Evolutionary conservation across 2,888 invertebrate species (phyloP).

Genomic region (Listrodromus nycthemerus): DNA sequence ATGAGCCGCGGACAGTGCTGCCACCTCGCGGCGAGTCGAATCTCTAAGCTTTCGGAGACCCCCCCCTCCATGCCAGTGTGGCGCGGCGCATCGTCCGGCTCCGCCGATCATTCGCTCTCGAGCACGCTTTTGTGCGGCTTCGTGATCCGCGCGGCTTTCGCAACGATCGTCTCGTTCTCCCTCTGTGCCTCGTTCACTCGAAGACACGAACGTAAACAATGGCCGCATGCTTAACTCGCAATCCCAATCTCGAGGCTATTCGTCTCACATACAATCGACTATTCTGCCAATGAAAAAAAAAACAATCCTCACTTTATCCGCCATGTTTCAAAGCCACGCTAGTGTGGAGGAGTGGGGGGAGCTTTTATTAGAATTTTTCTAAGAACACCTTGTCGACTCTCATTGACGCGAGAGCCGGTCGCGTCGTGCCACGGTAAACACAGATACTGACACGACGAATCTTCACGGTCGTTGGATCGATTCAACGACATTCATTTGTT

Average conservation of each 20-base stretch:
- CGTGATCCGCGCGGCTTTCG: not conserved
- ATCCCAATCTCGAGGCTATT: not conserved
- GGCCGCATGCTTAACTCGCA: not conserved
- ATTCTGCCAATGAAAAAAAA: too few species aligned
- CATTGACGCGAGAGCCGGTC: slow-evolving; percentile 42
- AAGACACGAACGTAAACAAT: slow-evolving; percentile 1
- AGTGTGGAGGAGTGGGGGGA: not conserved
- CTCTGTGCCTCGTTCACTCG: not conserved
- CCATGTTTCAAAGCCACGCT: not conserved
- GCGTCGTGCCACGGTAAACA: slow-evolving; percentile 32
- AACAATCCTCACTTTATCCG: not conserved
- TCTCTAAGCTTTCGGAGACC: not conserved
- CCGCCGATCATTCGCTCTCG: slow-evolving; percentile 4
- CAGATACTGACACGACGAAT: slow-evolving; percentile 13
- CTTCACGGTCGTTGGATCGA: slow-evolving; percentile 40
- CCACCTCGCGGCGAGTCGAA: slow-evolving; percentile 9
- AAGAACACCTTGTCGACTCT: slow-evolving; percentile 32
- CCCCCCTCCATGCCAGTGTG: not conserved
- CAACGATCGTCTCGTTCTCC: not conserved
- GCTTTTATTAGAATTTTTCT: slow-evolving; percentile 12
- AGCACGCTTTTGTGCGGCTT: slow-evolving; percentile 5
- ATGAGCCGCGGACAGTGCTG: slow-evolving; percentile 20
- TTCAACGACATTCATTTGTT: slow-evolving; percentile 35
- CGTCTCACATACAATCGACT: not conserved
- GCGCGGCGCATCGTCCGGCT: not conserved